phyloP scores from a whole-genome alignment of 2,888 invertebrate genomes.

The Synanthedon tipuliformis region DNA sequence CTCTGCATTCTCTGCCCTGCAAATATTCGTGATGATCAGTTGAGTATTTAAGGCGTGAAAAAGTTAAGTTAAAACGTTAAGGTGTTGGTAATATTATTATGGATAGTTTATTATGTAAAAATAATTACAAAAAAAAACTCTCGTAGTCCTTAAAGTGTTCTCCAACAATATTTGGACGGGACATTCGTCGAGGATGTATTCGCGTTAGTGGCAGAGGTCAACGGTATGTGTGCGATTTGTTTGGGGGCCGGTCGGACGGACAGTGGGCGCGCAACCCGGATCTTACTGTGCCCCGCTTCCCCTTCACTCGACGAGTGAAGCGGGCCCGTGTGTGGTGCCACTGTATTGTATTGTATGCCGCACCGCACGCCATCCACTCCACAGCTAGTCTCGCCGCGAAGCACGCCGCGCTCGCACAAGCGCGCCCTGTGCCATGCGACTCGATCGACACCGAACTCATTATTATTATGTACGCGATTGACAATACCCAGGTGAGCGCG shows the following conservation, averaged over 20 bases:
- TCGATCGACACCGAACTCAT: conserved; percentile 40
- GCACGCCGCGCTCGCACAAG: conserved; percentile 30
- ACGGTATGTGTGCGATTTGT: conserved; percentile 41
- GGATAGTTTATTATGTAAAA: too few species aligned
- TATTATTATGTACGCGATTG: conserved; percentile 62
- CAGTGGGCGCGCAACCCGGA: conserved; percentile 66
- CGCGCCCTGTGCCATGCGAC: conserved; percentile 40
- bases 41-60: too few species aligned
- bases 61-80: too few species aligned
- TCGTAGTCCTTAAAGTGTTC: too few species aligned
- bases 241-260: conserved; percentile 47
- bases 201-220: conserved; percentile 44
- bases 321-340: conserved; percentile 44
- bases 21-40: too few species aligned
- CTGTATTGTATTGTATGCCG: conserved; percentile 33
- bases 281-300: conserved; percentile 64
- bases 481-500: conserved; percentile 66
- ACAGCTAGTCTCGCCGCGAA: conserved; percentile 27
- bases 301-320: conserved; percentile 44
- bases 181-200: conserved; percentile 11
- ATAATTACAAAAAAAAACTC: too few species aligned
- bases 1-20: too few species aligned
- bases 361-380: not conserved
- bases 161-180: not conserved
- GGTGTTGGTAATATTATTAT: too few species aligned